Evolutionary conservation across 35 echinoderm and acorn worm species (phyloP), one percentile per base, ranked within the genome.

Genomic region (Patiria miniata): DNA sequence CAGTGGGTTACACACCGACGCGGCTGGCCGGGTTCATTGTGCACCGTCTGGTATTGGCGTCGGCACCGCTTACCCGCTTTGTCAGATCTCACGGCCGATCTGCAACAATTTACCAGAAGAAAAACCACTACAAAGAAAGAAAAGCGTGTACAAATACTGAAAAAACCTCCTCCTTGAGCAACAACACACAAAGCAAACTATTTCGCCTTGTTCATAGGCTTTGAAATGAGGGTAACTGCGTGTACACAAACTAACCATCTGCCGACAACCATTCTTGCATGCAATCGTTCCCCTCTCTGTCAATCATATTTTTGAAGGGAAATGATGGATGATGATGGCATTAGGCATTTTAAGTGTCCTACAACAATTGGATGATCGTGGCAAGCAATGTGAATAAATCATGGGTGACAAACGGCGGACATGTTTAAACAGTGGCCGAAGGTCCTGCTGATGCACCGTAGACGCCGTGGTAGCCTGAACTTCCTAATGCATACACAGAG

Each of bases 31-130:
- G 15, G 19, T 23, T 23, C 29, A 26, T 34, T 73, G 34, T 73
- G 42, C 23, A 30, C 29, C 26, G 65, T 34, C 65, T 36, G 65
- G 65, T 73, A 15, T 73, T 73, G 65, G 65, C 65, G 65, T 73
- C 65, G 4, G 26, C 19, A 26, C 65, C 65, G 65, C 65, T 73
- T 73, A 34, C 23, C 65, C 34, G 42, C 42, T 6, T 47, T 47
- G 42, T 47, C 12, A 47, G 42, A 7, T 73, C 7, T 34, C 65
- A 21, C 7, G 19, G 34, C 65, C 29, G 65, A 26, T 73, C 65
- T 36, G 34, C 26, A 14, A 73, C 23, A 73, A 32, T 34, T 73
- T 73, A 34, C 23, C 65, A 73, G 34, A 36, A 30, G 10, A 73
- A 73, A 73, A 73, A 32, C 3, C 65, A 12, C 26, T 32, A 26